Conservation (phyloP, 1,140 invertebrate genomes). For the Solenopsis fugax region DNA sequence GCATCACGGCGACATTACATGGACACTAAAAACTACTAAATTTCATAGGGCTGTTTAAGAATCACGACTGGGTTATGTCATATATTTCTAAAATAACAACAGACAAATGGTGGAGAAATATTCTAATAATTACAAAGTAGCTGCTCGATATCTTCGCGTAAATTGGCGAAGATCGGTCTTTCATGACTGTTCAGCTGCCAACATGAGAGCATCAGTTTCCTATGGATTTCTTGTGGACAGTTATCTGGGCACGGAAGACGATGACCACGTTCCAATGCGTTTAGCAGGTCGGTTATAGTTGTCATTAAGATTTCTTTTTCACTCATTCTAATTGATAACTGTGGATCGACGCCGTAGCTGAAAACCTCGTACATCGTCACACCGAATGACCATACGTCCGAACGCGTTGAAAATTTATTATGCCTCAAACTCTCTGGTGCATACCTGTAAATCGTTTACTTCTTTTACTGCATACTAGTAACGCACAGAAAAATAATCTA, state of each 20-base stretch:
- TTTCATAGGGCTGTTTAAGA: neutral
- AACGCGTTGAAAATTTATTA: constrained; percentile 93
- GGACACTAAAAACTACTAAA: no score
- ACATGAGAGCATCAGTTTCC: constrained; percentile 92
- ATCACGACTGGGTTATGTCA: neutral
- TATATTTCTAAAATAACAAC: neutral
- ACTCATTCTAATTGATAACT: constrained; percentile 84
- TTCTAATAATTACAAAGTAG: constrained; percentile 79
- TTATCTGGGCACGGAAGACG: constrained; percentile 91
- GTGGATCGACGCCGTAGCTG: constrained; percentile 93
- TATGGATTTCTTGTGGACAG: constrained; percentile 92
- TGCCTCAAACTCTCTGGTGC: constrained; percentile 94
- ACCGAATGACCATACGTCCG: constrained; percentile 98
- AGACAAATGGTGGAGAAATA: neutral
- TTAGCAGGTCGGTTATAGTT: constrained; percentile 84
- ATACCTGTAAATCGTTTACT: constrained; percentile 89
- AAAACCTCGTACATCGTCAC: constrained; percentile 98
- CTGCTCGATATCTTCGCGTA: constrained; percentile 85
- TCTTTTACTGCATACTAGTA: neutral
- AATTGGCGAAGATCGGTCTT: constrained; percentile 91
- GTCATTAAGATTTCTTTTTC: constrained; percentile 44
- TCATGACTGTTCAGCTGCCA: constrained; percentile 91
- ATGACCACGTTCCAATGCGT: constrained; percentile 88
- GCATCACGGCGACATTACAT: no score
- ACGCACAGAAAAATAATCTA: neutral